phyloP scores from a whole-genome alignment of 2,888 invertebrate species.

The Sericinus montela region DNA sequence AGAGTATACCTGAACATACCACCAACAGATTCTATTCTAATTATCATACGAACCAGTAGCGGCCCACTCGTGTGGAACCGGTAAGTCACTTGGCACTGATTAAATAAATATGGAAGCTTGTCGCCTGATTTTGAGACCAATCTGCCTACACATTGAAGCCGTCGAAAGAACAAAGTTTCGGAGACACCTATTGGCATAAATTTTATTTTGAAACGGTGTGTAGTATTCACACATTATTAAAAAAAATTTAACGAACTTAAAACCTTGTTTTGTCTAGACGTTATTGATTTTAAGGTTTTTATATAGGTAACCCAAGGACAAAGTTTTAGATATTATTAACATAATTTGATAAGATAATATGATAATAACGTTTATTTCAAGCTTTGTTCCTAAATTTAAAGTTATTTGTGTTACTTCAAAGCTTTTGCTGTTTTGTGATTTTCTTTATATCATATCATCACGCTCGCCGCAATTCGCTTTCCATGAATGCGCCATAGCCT shows the following conservation, averaged over 20 bases:
- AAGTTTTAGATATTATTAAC: neutral
- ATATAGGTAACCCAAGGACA: neutral
- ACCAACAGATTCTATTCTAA: slow-evolving; percentile 31
- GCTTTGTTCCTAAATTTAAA: too few relatives aligned
- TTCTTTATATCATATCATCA: too few relatives aligned
- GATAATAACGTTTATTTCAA: too few relatives aligned
- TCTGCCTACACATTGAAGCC: slow-evolving; percentile 61
- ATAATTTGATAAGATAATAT: too few relatives aligned
- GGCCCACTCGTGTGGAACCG: slow-evolving; percentile 71
- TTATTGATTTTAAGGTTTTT: neutral
- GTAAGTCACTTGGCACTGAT: slow-evolving; percentile 63
- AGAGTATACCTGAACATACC: slow-evolving; percentile 18
- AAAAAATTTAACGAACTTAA: neutral
- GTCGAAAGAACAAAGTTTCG: slow-evolving; percentile 22
- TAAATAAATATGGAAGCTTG: slow-evolving; percentile 76
- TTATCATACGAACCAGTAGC: slow-evolving; percentile 40
- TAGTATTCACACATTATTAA: slow-evolving; percentile 4
- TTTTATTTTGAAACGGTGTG: slow-evolving; percentile 4
- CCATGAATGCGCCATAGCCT: too few relatives aligned
- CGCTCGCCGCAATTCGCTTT: too few relatives aligned
- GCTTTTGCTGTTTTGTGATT: too few relatives aligned
- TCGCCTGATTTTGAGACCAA: slow-evolving; percentile 58
- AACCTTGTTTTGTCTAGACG: neutral
- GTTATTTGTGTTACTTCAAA: too few relatives aligned
- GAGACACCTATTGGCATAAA: slow-evolving; percentile 19